A percentile compares a stretch with the other conserved stretches of the same genome.
phyloP scores from a whole-genome alignment of 2,888 invertebrate genomes.

The Anaspis maculata region DNA sequence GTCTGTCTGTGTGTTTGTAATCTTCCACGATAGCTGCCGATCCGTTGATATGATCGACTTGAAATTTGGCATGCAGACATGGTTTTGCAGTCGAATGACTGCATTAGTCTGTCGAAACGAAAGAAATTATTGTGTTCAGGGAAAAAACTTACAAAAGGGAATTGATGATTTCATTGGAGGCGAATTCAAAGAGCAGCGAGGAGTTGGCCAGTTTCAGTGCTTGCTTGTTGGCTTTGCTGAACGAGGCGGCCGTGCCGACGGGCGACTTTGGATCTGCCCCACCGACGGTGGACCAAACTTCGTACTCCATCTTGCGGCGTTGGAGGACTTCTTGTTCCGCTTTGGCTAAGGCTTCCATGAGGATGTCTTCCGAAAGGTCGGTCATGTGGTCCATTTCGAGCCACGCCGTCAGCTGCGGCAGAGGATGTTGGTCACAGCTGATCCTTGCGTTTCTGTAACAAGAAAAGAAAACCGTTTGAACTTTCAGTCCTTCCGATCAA shows the following conservation, averaged over 20 bases:
- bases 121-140: no score
- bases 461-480: neutral
- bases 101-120: no score
- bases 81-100: no score
- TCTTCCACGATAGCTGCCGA: no score
- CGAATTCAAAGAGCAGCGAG: constrained; percentile 77
- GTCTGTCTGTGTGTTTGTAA: no score
- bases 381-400: constrained; percentile 55
- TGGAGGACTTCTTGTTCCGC: constrained; percentile 70
- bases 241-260: constrained; percentile 79
- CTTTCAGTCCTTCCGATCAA: neutral
- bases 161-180: constrained; percentile 78
- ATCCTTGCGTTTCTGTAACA: constrained; percentile 58
- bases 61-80: no score
- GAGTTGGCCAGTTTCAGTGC: constrained; percentile 78
- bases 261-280: constrained; percentile 82
- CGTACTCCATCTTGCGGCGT: constrained; percentile 71
- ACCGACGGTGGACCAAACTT: constrained; percentile 69
- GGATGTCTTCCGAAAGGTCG: constrained; percentile 61
- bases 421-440: constrained; percentile 62
- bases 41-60: no score
- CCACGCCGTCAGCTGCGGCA: constrained; percentile 65
- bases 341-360: constrained; percentile 67
- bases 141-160: constrained; percentile 42
- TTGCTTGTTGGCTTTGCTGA: constrained; percentile 80